Base-by-base conservation (phyloP, 2,888 invertebrate genomes). In the Dorcus parallelipipedus region DNA sequence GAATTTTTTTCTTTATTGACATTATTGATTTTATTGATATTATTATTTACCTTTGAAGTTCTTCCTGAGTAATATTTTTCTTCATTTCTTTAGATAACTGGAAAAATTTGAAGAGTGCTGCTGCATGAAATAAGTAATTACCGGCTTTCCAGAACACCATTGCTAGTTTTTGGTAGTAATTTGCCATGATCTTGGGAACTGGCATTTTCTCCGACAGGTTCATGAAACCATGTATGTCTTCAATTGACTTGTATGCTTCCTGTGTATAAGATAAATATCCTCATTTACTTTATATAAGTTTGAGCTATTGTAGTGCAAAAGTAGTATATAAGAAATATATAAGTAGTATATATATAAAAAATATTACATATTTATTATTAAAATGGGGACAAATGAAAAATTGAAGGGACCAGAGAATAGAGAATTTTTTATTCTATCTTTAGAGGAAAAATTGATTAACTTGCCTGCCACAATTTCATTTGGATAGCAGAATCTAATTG, bases 61-160 rank as follows among this genome's bases (percentile, higher is more conserved):
- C 97, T 58, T 97, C 97, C 55, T 87, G 86, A 0, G 95, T 95
- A 61, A 97, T 90, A 73, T 96, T 97, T 80, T 97, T 97, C 79
- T 97, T 96, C 87, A 97, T 92, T 73, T 98, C 98, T 61, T 96
- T 87, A 0, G 93, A 95, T 53, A 99, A 82, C 71, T 95, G 95
- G 81, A 96, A 94, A 2, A 97, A 86, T 72, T 97, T 95, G 59
- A 98, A 87, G 48, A 97, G 80, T 0, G 99, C 97, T 0, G 97
- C 96, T 0, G 99, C 97, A 77, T 99, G 99, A 83, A 98, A 99
- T 51, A 99, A 81, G 67, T 94, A 93, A 78, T 98, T 97, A 0
- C 97, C 97, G 3, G 98, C 97, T 80, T 99, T 99, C 91, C 97
- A 97, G 80, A 99, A 99, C 0, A 99, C 97, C 80, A 99, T 90